phyloP scores from a whole-genome alignment of 1,140 invertebrate species.

The Zaprionus nigranus region DNA sequence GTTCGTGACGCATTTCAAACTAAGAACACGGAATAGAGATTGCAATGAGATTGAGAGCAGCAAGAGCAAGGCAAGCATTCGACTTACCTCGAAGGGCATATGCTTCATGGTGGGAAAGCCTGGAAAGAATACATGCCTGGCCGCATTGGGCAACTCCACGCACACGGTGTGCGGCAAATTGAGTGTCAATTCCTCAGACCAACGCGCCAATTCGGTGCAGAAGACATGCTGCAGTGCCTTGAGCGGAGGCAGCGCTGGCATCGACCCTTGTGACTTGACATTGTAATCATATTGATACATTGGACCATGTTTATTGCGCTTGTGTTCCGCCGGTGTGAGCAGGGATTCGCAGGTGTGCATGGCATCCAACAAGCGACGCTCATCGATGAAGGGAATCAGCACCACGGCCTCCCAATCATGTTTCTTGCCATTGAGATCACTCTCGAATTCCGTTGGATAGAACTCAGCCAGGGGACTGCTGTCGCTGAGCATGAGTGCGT shows the following conservation, averaged over 20 bases:
- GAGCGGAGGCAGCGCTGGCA: constrained; percentile 49
- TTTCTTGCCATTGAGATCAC: constrained; percentile 96
- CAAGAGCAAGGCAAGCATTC: not conserved
- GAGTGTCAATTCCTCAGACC: constrained; percentile 87
- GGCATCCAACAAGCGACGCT: constrained; percentile 89
- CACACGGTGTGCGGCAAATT: constrained; percentile 88
- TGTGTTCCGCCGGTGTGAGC: constrained; percentile 90
- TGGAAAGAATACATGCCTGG: constrained; percentile 90
- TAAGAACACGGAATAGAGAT: constrained; percentile 13
- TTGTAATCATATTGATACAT: constrained; percentile 92
- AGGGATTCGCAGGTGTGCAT: constrained; percentile 90
- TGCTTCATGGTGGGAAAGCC: constrained; percentile 96
- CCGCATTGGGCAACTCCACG: constrained; percentile 90
- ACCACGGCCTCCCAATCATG: constrained; percentile 99
- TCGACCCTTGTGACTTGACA: constrained; percentile 41
- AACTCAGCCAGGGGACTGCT: constrained; percentile 94
- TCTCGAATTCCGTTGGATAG: constrained; percentile 95
- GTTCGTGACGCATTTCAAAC: constrained; percentile 88
- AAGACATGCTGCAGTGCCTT: constrained; percentile 57
- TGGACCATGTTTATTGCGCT: constrained; percentile 93
- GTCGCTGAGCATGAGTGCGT: constrained; percentile 92
- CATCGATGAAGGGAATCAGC: constrained; percentile 98
- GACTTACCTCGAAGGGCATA: constrained; percentile 89
- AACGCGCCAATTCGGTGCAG: constrained; percentile 84
- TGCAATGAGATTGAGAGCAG: not conserved